These are phyloP conservation scores for Drosophila nannoptera DNA, from an alignment of 1,140 invertebrate genomes.

Conservation along the genomic window DNA sequence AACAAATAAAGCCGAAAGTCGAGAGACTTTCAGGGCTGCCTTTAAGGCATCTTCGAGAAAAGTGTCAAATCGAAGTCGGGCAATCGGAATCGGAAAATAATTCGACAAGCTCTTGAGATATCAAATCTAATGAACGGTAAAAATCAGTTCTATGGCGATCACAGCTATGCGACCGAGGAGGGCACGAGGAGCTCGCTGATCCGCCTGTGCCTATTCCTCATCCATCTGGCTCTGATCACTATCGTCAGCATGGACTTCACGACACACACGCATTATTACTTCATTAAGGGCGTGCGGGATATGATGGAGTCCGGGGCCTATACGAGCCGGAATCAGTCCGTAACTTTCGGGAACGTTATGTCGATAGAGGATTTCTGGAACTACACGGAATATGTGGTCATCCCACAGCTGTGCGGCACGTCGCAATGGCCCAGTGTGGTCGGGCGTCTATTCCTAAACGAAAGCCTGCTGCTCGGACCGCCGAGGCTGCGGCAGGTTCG, in stretches of 20 bases:
- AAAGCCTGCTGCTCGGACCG: conserved; percentile 42
- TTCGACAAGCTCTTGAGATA: not conserved
- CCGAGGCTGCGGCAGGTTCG: conserved; percentile 46
- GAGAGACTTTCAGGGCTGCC: not conserved
- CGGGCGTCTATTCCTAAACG: conserved; percentile 18
- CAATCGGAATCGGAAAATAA: not conserved
- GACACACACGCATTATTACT: not conserved
- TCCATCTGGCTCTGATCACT: not conserved
- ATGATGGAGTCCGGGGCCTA: not conserved
- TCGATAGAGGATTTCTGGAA: conserved; percentile 17
- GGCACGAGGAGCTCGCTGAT: not conserved
- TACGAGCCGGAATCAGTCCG: rapidly evolving
- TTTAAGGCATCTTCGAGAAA: not conserved
- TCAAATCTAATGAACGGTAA: not conserved
- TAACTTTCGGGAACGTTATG: not conserved
- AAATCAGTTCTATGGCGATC: not conserved
- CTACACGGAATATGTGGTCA: not conserved
- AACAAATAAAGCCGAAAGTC: not conserved
- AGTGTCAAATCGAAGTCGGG: not conserved
- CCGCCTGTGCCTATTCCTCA: not conserved
- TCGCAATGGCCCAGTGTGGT: not conserved
- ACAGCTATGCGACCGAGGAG: conserved; percentile 8
- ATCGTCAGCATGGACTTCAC: not conserved
- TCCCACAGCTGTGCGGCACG: not conserved
- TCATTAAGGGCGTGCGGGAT: not conserved